Evolutionary conservation across 2,797 vertebrate species (phyloP), one percentile per base, ranked within the genome.

Genomic region (Orestias chungarensis): DNA sequence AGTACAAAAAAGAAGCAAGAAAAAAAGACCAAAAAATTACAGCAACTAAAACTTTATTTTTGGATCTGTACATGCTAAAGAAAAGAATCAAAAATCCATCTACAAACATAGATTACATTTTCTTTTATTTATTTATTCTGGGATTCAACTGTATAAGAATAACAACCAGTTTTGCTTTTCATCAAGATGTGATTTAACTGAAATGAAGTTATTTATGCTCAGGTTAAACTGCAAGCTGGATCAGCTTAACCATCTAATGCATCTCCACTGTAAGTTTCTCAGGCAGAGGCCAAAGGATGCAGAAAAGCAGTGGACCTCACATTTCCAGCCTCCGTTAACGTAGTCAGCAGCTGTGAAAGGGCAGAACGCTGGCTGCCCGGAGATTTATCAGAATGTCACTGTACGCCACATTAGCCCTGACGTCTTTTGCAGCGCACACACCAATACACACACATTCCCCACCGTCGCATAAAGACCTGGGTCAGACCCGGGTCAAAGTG

Each of bases 311-410:
- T 68, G 70, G 75, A 74, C 75, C 78, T 70, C 61, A 65, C 35
- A 62, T 81, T 82, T 82, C 80, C 79, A 74, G 80, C 79, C 80
- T 68, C 76, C 75, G 89, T 87, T 90, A 90, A 83, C 84, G 85
- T 82, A 87, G 85, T 86, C 85, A 87, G 88, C 86, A 84, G 87
- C 88, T 88, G 88, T 86, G 82, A 90, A 91, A 91, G 87, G 82
- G 85, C 88, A 89, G 78, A 73, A 71, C 76, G n/a, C 64, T 6
- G 59, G 74, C 82, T 12, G 64, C 79, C 79, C 42, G 81, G 74
- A 88, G 80, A 88, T 91, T 87, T 74, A 91, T 91, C 89, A 85
- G 85, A 83, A 82, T 89, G 90, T 90, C 88, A 89, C 66, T 23
- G 62, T 59, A 70, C 27, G 61, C 82, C 70, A 47, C 84, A 83